Conservation (phyloP, 2,888 invertebrate species). For the Leptodirus hochenwartii region DNA sequence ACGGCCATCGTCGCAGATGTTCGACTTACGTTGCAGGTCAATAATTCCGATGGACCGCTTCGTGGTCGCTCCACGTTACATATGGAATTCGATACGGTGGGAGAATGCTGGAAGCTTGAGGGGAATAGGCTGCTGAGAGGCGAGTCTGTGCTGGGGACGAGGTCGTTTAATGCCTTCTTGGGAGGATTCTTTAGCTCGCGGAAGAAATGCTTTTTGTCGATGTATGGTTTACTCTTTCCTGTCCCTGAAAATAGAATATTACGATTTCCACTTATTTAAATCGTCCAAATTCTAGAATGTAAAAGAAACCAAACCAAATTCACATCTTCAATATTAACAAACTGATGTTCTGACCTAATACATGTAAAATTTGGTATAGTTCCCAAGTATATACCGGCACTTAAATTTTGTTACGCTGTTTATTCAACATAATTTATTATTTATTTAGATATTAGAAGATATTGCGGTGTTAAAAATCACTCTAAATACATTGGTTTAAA, state of each 20-base stretch:
- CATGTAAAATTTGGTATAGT: too few species aligned
- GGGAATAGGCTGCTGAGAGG: constrained; percentile 21
- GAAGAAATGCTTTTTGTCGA: constrained; percentile 92
- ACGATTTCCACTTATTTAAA: constrained; percentile 4
- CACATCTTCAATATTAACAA: constrained; percentile 5
- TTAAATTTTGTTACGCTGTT: too few species aligned
- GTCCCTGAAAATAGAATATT: constrained; percentile 34
- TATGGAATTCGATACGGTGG: constrained; percentile 9
- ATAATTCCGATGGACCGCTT: constrained; percentile 21
- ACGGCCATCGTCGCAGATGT: constrained; percentile 10
- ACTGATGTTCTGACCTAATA: neutral
- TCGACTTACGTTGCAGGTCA: constrained; percentile 12
- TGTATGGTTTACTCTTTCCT: constrained; percentile 78
- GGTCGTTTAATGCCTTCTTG: constrained; percentile 79
- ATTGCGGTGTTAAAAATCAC: too few species aligned
- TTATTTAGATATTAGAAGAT: too few species aligned
- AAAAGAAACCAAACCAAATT: constrained; percentile 12
- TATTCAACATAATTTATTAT: too few species aligned
- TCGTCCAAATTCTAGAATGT: too few species aligned
- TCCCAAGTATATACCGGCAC: too few species aligned
- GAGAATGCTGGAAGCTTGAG: constrained; percentile 24
- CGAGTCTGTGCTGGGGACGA: constrained; percentile 30
- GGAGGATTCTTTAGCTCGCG: constrained; percentile 90
- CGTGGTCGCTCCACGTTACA: constrained; percentile 10
- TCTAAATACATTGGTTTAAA: too few species aligned